A percentile compares a stretch with the other conserved stretches of the same genome.
These are phyloP conservation scores for Aplochiton taeniatus DNA, from an alignment of 2,797 vertebrate genomes.

Conservation along the genomic window DNA sequence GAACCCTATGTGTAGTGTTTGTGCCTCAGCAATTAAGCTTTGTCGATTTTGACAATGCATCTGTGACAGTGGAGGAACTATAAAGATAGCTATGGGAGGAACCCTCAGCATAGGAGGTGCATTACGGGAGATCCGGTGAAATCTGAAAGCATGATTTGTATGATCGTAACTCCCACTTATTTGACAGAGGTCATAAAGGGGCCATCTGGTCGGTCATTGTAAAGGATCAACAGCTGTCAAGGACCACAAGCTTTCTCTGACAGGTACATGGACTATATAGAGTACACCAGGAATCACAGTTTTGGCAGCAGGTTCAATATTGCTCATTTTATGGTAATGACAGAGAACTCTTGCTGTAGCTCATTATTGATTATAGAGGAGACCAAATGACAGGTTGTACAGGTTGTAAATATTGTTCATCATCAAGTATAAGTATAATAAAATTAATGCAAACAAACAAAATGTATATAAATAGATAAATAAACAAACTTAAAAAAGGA, in stretches of 20 bases:
- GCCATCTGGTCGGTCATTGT: constrained; percentile 13
- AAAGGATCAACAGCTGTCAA: constrained; percentile 24
- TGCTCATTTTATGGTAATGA: constrained; percentile 67
- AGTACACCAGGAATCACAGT: constrained; percentile 75
- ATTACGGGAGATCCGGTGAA: constrained; percentile 17
- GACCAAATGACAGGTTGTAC: constrained; percentile 21
- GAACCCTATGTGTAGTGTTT: constrained; percentile 16
- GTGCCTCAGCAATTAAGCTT: constrained; percentile 1
- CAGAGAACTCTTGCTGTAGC: constrained; percentile 49
- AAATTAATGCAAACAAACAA: not conserved
- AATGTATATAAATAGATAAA: constrained; percentile 13
- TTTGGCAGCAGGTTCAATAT: constrained; percentile 76
- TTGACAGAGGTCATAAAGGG: constrained; percentile 39
- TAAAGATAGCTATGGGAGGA: no score
- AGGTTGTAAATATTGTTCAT: constrained; percentile 20
- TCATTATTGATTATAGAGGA: constrained; percentile 55
- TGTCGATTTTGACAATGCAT: constrained; percentile 29
- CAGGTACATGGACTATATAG: constrained; percentile 48
- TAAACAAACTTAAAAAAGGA: not conserved
- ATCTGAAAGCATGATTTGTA: constrained; percentile 12
- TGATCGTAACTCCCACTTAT: constrained; percentile 13
- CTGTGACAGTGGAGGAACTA: constrained; percentile 12
- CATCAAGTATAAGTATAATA: constrained; percentile 30
- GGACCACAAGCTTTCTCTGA: constrained; percentile 55
- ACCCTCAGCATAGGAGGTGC: constrained; percentile 10